Evolutionary conservation across 2,888 invertebrate genomes (phyloP), one percentile per base, ranked within the genome.

Genomic region (Lithophane semibrunnea): DNA sequence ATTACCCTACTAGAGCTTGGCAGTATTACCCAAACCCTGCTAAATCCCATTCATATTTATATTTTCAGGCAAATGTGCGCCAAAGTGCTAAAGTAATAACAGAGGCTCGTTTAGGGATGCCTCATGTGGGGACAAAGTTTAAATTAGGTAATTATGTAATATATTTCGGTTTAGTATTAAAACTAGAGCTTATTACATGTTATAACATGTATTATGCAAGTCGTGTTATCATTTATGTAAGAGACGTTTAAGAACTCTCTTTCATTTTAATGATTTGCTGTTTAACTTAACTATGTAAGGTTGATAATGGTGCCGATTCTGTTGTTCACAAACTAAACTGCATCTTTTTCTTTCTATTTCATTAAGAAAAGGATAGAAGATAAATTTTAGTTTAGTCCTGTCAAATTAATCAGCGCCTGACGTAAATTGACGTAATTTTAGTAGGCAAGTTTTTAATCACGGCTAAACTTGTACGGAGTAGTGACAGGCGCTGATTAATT

Each of bases 21-120:
- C 47, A 29, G n/a, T 37, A 44, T 75, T 78, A 71, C 29, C 63
- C 42, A 9, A 29, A 73, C 44, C 56, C 29, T 60, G 73, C 60
- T 69, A 86, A 75, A 79, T 68, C 82, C 76, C 44, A 86, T 79
- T 86, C 86, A 85, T 88, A 87, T 86, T 88, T 87, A 86, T 86
- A 84, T 84, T 88, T 82, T 58, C 37, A 72, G 73, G 67, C 64
- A 66, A 86, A 82, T 80, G 72, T 60, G 69, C 77, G 71, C 75
- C 69, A 77, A 84, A 86, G 75, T 84, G 80, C 76, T 86, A 70
- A 75, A 79, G 84, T 81, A 77, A 79, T 87, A 77, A 77, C 75
- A 54, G 44, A 71, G 56, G n/a, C 29, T 67, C 54, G 61, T 60
- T 76, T 73, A 87, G 81, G 88, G 87, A 1, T 82, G 83, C n/a